Percentiles rank a stretch among this genome's conserved stretches.
Evolutionary conservation across 2,113 vertebrate species (phyloP).

Genomic region (Pseudolaguvia tuberculata): DNA sequence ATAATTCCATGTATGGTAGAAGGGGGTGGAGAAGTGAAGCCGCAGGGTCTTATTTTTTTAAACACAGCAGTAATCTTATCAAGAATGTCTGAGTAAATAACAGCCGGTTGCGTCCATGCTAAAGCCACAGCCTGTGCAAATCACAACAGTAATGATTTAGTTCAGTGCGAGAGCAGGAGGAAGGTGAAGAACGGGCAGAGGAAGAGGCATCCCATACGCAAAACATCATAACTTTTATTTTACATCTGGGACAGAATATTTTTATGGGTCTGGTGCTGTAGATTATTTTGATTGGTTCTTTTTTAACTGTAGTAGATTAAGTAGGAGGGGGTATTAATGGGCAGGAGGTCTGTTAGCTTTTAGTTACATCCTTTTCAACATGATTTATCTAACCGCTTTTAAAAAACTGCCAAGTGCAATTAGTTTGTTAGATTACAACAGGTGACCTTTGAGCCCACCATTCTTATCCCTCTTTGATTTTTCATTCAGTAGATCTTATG

Average conservation of each 20-base stretch:
- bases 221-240: neutral
- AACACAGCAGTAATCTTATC: constrained; percentile 63
- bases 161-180: neutral
- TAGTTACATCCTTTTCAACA: neutral
- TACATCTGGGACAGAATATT: constrained; percentile 7
- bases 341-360: neutral
- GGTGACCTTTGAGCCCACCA: constrained; percentile 28
- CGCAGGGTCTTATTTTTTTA: constrained; percentile 36
- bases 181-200: neutral
- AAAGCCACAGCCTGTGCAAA: constrained; percentile 5
- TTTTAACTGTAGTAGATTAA: neutral
- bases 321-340: neutral
- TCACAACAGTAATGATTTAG: constrained; percentile 33
- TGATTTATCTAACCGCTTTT: neutral
- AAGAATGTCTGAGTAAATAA: constrained; percentile 62
- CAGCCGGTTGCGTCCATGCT: constrained; percentile 30
- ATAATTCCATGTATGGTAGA: constrained; percentile 44
- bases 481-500: constrained; percentile 25
- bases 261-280: neutral
- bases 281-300: constrained; percentile 1
- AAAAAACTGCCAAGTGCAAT: neutral
- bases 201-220: constrained; percentile 8
- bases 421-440: constrained; percentile 11
- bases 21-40: constrained; percentile 31
- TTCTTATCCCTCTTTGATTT: neutral